phyloP scores from a whole-genome alignment of 2,113 vertebrate species.

The Pandion haliaetus region DNA sequence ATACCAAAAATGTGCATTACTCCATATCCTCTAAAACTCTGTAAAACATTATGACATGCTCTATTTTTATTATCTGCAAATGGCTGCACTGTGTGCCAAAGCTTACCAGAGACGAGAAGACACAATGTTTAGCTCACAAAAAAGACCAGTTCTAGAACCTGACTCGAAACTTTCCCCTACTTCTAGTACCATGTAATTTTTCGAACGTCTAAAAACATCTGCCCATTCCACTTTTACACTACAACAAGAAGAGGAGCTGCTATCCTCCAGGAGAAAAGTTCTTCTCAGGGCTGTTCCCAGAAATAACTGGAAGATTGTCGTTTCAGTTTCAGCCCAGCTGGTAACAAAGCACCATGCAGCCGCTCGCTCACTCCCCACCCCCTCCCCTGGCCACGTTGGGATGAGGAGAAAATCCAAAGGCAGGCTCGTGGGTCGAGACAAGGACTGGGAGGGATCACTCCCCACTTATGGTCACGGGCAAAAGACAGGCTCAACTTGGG shows the following conservation, averaged over 20 bases:
- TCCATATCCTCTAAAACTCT: background rate
- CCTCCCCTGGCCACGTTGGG: no score
- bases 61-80: background rate
- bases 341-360: no score
- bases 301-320: background rate
- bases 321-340: no score
- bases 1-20: background rate
- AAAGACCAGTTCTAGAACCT: background rate
- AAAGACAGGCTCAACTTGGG: no score
- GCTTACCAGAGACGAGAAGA: background rate
- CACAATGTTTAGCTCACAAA: background rate
- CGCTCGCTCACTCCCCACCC: no score
- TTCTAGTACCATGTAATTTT: background rate
- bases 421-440: no score
- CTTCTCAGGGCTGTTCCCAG: background rate
- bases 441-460: no score
- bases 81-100: no score
- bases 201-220: background rate
- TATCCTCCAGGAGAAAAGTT: background rate
- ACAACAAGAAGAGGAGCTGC: background rate
- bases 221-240: background rate
- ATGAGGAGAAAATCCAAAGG: no score
- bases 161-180: background rate
- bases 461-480: no score
- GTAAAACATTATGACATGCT: background rate